A percentile compares a stretch with the other conserved stretches of the same genome.
phyloP scores from a whole-genome alignment of 1,140 invertebrate genomes.

The Trichoplusia ni region DNA sequence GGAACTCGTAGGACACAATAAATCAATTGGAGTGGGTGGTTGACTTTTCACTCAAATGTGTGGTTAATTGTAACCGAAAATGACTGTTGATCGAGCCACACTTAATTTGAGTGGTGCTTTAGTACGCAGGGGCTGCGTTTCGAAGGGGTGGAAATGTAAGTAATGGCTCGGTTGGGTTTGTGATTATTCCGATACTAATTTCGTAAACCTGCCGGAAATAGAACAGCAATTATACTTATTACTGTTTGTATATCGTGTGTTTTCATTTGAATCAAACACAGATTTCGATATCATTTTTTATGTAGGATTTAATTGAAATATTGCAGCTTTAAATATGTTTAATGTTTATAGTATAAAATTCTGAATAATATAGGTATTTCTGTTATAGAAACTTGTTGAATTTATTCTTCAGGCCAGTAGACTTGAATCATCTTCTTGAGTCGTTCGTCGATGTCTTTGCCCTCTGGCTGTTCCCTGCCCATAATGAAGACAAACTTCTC shows the following conservation, averaged over 20 bases:
- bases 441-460: constrained; percentile 54
- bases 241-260: constrained; percentile 23
- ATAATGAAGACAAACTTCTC: constrained; percentile 69
- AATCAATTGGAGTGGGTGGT: constrained; percentile 81
- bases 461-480: constrained; percentile 56
- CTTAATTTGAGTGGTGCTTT: constrained; percentile 80
- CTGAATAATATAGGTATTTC: too few species aligned
- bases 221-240: constrained; percentile 29
- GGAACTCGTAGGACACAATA: constrained; percentile 77
- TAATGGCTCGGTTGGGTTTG: constrained; percentile 65
- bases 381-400: constrained; percentile 18
- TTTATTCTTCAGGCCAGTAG: constrained; percentile 64
- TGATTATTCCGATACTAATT: constrained; percentile 70
- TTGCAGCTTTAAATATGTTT: too few species aligned
- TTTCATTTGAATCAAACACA: constrained; percentile 6
- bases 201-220: constrained; percentile 53
- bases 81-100: constrained; percentile 81
- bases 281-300: background rate
- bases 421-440: constrained; percentile 64
- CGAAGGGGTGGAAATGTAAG: constrained; percentile 53
- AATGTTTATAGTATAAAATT: background rate
- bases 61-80: constrained; percentile 82
- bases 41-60: constrained; percentile 82
- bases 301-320: background rate
- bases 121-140: constrained; percentile 58